A percentile compares a stretch with the other conserved stretches of the same genome.
phyloP scores from a whole-genome alignment of 2,888 invertebrate species.

The Hedya salicella region DNA sequence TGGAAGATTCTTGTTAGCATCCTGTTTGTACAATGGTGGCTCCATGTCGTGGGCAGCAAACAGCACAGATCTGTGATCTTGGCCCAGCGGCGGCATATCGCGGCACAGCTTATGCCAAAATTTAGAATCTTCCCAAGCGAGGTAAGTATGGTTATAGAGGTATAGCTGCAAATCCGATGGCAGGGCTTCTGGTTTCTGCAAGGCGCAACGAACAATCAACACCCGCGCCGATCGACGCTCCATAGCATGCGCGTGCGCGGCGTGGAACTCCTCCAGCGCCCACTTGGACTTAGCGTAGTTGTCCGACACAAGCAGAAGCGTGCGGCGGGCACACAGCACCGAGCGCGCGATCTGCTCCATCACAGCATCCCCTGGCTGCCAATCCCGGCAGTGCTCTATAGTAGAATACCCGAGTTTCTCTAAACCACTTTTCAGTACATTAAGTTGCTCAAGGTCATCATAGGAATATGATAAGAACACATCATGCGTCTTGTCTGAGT shows the following conservation, averaged over 20 bases:
- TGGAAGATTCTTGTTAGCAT: no score
- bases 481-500: constrained; percentile 81
- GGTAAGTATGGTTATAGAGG: constrained; percentile 26
- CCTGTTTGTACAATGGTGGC: background rate
- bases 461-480: constrained; percentile 91
- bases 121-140: constrained; percentile 23
- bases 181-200: constrained; percentile 22
- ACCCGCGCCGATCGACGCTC: constrained; percentile 74
- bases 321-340: constrained; percentile 87
- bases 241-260: constrained; percentile 78
- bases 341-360: constrained; percentile 87
- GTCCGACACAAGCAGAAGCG: constrained; percentile 41
- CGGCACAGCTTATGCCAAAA: constrained; percentile 34
- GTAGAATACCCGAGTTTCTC: constrained; percentile 30
- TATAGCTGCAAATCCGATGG: constrained; percentile 31
- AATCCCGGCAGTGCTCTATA: constrained; percentile 87
- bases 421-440: constrained; percentile 60
- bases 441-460: constrained; percentile 79
- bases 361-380: constrained; percentile 87
- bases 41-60: background rate
- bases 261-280: constrained; percentile 88
- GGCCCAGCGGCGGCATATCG: constrained; percentile 26
- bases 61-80: constrained; percentile 6
- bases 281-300: constrained; percentile 54
- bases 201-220: constrained; percentile 25